Percentiles rank a stretch among this genome's conserved stretches.
These are phyloP conservation scores for Tragelaphus buxtoni DNA, from an alignment of 2,113 vertebrate genomes.

Conservation along the genomic window DNA sequence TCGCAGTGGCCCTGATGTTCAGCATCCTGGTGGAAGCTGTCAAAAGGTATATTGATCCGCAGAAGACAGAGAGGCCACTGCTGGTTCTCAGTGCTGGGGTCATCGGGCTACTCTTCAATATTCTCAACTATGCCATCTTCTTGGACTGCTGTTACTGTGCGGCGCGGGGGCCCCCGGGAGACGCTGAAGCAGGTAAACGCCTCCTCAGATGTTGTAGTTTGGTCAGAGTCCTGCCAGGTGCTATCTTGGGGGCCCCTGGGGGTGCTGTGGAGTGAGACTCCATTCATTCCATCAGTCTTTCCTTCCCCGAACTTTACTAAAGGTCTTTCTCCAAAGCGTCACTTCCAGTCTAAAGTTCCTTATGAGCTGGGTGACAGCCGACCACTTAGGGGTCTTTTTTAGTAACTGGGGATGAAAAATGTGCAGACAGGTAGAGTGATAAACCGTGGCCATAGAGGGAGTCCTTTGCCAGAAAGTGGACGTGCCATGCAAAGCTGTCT, in stretches of 20 bases:
- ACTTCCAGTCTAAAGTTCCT: not conserved
- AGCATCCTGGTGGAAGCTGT: constrained; percentile 81
- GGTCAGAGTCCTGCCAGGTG: not conserved
- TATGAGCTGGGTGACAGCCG: not conserved
- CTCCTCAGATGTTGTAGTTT: not conserved
- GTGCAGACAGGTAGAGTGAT: not conserved
- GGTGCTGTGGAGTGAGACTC: no score
- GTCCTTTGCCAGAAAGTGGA: not conserved
- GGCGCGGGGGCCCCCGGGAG: rapidly evolving
- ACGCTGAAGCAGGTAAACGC: constrained; percentile 75
- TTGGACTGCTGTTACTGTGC: constrained; percentile 82
- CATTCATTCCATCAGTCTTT: no score
- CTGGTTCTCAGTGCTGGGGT: constrained; percentile 77
- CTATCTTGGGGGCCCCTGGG: not conserved
- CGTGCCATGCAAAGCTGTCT: not conserved
- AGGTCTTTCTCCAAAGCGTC: not conserved
- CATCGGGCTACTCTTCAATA: constrained; percentile 78
- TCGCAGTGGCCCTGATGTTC: constrained; percentile 83
- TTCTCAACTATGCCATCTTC: constrained; percentile 80
- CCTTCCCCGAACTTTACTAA: not conserved
- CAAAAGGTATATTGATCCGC: constrained; percentile 78
- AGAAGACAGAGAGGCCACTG: constrained; percentile 75
- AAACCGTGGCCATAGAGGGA: rapidly evolving
- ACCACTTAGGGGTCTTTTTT: not conserved
- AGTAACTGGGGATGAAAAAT: not conserved